A percentile compares a stretch with the other conserved stretches of the same genome.
Evolutionary conservation across 2,797 vertebrate species (phyloP).

Genomic region (Hipposideros larvatus): DNA sequence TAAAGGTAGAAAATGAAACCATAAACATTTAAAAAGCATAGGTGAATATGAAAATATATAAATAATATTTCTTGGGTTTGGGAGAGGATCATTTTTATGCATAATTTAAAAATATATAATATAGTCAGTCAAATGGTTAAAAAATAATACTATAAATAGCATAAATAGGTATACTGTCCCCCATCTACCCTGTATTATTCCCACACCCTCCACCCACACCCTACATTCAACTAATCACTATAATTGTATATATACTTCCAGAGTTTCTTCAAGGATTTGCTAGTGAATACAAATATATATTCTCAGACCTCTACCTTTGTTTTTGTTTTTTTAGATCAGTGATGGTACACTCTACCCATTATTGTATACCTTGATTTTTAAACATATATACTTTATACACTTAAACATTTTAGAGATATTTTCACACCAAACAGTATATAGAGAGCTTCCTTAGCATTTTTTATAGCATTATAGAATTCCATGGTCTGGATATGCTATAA

Average conservation of each 20-base stretch:
- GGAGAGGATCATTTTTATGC: constrained; percentile 19
- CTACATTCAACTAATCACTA: not conserved
- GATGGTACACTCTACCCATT: not conserved
- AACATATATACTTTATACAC: not conserved
- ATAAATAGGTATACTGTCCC: not conserved
- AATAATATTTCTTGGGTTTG: constrained; percentile 49
- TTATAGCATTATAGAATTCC: not conserved
- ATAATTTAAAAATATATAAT: constrained; percentile 49
- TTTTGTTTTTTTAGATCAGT: not conserved
- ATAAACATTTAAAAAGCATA: constrained; percentile 33
- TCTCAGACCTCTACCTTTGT: constrained; percentile 33
- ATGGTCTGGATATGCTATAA: not conserved
- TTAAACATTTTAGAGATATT: not conserved
- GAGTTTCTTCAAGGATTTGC: constrained; percentile 45
- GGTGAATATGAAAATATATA: constrained; percentile 51
- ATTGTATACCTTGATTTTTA: constrained; percentile 15
- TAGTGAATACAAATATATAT: constrained; percentile 29
- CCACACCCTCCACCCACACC: too few relatives aligned
- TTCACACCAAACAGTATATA: not conserved
- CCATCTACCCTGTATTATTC: not conserved
- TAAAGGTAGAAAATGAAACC: constrained; percentile 63
- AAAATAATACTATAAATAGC: constrained; percentile 41
- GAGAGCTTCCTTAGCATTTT: constrained; percentile 2
- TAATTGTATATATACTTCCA: constrained; percentile 18
- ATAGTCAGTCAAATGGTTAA: constrained; percentile 6